These are phyloP conservation scores for Bucco capensis DNA, from an alignment of 2,113 vertebrate species.

Conservation along the genomic window DNA sequence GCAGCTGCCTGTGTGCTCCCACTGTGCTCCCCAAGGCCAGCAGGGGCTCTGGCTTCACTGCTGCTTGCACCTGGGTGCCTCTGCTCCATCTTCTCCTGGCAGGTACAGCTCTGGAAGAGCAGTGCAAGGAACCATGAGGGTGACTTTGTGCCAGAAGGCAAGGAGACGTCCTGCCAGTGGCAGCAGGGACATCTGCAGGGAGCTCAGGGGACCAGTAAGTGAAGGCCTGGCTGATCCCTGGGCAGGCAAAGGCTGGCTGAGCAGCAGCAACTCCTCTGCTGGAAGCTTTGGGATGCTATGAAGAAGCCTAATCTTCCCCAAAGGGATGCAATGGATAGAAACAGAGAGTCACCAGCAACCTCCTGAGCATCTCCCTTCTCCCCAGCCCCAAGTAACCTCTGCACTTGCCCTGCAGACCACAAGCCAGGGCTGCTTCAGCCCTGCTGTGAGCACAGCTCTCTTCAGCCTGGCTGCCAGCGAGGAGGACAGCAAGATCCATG, in stretches of 20 bases:
- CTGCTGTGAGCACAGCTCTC: constrained; percentile 24
- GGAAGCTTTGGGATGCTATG: no score
- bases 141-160: constrained; percentile 43
- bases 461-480: constrained; percentile 6
- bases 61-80: no score
- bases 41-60: no score
- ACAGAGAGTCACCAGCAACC: no score
- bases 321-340: no score
- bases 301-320: no score
- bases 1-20: not conserved
- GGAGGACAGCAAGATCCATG: constrained; percentile 4
- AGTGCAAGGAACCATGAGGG: not conserved
- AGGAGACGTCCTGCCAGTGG: not conserved
- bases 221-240: constrained; percentile 3
- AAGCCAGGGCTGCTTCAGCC: constrained; percentile 57
- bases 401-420: not conserved
- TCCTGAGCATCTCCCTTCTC: no score
- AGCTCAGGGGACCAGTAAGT: not conserved
- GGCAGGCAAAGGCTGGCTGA: not conserved
- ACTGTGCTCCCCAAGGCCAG: no score
- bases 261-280: not conserved
- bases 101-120: constrained; percentile 69
- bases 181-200: not conserved
- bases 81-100: not conserved
- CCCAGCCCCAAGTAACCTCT: not conserved